These are phyloP conservation scores for Cotesia typhae DNA, from an alignment of 1,140 invertebrate species.

Conservation along the genomic window DNA sequence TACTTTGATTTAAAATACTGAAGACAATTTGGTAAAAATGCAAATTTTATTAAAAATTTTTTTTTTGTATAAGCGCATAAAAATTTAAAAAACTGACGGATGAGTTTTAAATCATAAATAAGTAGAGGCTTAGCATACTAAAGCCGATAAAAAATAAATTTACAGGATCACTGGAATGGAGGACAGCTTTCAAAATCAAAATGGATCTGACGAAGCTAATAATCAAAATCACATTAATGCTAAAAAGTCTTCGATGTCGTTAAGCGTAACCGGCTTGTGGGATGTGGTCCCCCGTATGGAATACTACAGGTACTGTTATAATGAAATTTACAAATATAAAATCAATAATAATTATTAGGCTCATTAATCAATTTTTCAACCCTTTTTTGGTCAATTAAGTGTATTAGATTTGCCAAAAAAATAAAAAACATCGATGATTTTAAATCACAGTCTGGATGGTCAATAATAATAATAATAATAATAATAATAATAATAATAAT, in stretches of 20 bases:
- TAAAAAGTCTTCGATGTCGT: constrained; percentile 58
- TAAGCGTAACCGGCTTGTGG: constrained; percentile 64
- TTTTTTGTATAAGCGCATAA: no score
- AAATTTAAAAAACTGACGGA: no score
- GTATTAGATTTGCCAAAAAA: no score
- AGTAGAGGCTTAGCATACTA: neutral
- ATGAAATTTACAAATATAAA: neutral
- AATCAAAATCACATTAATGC: constrained; percentile 49
- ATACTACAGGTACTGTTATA: constrained; percentile 80
- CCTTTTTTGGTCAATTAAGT: no score
- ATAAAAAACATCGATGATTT: no score
- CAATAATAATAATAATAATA: no score
- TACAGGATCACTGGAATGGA: constrained; percentile 55
- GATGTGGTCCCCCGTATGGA: constrained; percentile 88
- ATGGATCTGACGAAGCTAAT: constrained; percentile 45
- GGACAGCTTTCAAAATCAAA: constrained; percentile 51
- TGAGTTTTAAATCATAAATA: neutral
- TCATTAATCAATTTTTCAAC: neutral
- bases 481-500: no score
- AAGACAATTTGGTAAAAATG: no score
- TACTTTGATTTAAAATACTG: no score
- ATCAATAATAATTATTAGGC: constrained; percentile 10
- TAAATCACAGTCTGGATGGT: no score
- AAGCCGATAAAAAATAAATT: constrained; percentile 18
- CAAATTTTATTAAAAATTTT: no score